Percentiles rank a stretch among this genome's conserved stretches.
Conservation (phyloP, 2,888 invertebrate species). For the Terebella lapidaria region DNA sequence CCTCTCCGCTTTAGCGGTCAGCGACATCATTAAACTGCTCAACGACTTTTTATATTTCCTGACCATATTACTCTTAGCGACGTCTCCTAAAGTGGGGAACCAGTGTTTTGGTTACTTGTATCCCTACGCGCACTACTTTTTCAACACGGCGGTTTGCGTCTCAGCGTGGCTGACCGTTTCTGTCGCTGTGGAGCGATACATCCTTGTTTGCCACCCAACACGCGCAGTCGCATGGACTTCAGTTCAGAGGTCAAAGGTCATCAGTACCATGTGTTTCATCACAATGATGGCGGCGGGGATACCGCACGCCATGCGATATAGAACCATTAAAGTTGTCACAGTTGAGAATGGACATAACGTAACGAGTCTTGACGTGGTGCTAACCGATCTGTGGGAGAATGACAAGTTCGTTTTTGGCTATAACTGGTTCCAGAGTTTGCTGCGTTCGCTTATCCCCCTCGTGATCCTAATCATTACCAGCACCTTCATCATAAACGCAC, state of each 20-base stretch:
- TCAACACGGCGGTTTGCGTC: constrained; percentile 40
- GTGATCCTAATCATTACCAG: constrained; percentile 27
- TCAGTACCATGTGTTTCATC: constrained; percentile 22
- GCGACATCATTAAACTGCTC: constrained; percentile 41
- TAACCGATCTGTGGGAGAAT: constrained; percentile 27
- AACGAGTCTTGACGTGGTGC: constrained; percentile 17
- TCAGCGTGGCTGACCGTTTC: constrained; percentile 46
- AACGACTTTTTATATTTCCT: constrained; percentile 43
- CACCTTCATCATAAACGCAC: constrained; percentile 29
- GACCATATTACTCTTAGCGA: constrained; percentile 29
- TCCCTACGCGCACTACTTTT: constrained; percentile 45
- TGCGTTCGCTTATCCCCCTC: constrained; percentile 31
- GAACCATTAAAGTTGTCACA: constrained; percentile 13
- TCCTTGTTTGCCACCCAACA: constrained; percentile 43
- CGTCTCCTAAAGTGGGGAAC: constrained; percentile 29
- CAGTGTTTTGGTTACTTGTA: constrained; percentile 34
- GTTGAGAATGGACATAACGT: constrained; percentile 15
- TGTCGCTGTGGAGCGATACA: constrained; percentile 44
- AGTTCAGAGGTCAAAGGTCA: constrained; percentile 28
- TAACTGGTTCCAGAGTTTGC: constrained; percentile 27
- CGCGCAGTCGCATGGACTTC: constrained; percentile 14
- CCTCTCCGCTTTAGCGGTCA: constrained; percentile 41
- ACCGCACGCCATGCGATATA: constrained; percentile 27
- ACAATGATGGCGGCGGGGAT: constrained; percentile 16
- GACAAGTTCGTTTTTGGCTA: constrained; percentile 20